Evolutionary conservation across 1,140 invertebrate species (phyloP).

Genomic region (Heliconius melpomene): DNA sequence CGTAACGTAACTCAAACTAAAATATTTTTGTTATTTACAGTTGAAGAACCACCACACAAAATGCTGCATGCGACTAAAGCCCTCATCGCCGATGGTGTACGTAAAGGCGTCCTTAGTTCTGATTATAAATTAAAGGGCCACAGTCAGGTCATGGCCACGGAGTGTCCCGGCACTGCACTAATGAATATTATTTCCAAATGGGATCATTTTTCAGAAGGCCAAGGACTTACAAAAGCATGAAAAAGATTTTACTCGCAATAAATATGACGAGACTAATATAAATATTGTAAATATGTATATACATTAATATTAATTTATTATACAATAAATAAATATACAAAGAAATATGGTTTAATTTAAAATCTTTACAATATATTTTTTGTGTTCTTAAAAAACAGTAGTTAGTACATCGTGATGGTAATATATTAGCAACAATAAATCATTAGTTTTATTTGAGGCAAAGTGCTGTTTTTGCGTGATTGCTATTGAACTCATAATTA

Average conservation of each 20-base stretch:
- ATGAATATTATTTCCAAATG: slow-evolving; percentile 84
- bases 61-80: slow-evolving; percentile 83
- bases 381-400: background rate
- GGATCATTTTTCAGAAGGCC: slow-evolving; percentile 77
- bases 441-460: background rate
- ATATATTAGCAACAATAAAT: background rate
- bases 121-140: slow-evolving; percentile 87
- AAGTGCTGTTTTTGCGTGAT: background rate
- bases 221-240: slow-evolving; percentile 1
- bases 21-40: slow-evolving; percentile 61
- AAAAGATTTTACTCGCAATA: background rate
- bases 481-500: background rate
- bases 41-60: slow-evolving; percentile 79
- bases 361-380: background rate
- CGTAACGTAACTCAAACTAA: no score
- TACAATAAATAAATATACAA: background rate
- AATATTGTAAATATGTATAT: background rate
- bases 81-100: slow-evolving; percentile 84
- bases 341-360: background rate
- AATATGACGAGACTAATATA: background rate
- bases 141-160: slow-evolving; percentile 84
- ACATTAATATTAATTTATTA: background rate
- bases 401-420: background rate
- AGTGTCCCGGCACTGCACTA: slow-evolving; percentile 86
- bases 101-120: slow-evolving; percentile 79